These are phyloP conservation scores for Drosophila atripex DNA, from an alignment of 2,888 invertebrate genomes.

Conservation along the genomic window DNA sequence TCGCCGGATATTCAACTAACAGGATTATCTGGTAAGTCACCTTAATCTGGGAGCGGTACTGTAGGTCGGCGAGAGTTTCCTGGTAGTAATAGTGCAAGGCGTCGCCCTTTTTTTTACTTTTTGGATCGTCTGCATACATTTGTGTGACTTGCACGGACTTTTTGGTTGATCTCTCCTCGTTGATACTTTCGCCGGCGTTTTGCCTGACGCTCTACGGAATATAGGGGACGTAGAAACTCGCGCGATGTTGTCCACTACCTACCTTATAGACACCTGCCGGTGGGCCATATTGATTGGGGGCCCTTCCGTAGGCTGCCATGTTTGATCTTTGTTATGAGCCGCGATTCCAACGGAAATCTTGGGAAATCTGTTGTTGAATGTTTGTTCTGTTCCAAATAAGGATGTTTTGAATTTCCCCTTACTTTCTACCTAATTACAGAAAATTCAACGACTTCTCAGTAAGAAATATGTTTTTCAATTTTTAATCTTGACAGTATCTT, in stretches of 20 bases:
- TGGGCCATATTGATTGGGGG: background rate
- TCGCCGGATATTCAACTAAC: background rate
- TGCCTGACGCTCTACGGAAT: background rate
- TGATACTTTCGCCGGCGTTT: background rate
- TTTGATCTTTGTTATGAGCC: background rate
- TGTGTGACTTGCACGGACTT: constrained; percentile 48
- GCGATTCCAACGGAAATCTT: background rate
- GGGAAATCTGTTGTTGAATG: background rate
- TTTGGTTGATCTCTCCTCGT: constrained; percentile 23
- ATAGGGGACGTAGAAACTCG: background rate
- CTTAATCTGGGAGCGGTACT: constrained; percentile 53
- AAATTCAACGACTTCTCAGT: background rate
- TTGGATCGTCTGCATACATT: accelerated
- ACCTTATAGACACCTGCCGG: background rate
- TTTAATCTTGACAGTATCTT: no score
- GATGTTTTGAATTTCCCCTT: background rate
- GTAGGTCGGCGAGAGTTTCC: constrained; percentile 43
- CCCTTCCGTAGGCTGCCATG: background rate
- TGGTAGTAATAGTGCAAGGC: constrained; percentile 40
- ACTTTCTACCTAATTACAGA: background rate
- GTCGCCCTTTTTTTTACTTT: constrained; percentile 20
- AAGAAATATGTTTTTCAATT: background rate
- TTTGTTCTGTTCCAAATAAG: background rate
- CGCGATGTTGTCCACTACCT: background rate
- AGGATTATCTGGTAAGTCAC: constrained; percentile 20